A percentile compares a stretch with the other conserved stretches of the same genome.
Evolutionary conservation across 2,797 vertebrate species (phyloP).

Genomic region (Pseudotriccus pelzelni): DNA sequence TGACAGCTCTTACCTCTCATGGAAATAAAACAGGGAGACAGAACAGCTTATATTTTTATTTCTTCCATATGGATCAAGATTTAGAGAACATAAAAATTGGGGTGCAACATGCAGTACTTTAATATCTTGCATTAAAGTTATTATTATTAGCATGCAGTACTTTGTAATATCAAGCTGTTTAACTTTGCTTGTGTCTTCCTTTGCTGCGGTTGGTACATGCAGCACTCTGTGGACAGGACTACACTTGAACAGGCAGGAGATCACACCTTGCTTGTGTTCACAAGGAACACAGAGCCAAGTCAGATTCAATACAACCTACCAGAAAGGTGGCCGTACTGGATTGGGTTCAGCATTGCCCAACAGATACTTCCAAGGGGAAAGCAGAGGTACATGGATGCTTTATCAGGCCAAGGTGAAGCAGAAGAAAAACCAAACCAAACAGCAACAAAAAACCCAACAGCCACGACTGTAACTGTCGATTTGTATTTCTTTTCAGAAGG

Average conservation of each 20-base stretch:
- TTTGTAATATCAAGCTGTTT: not conserved
- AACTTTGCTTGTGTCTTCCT: not conserved
- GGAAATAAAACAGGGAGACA: not conserved
- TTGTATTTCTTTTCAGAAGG: not conserved
- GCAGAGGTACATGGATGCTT: accelerated
- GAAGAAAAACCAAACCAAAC: not conserved
- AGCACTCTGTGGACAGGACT: not conserved
- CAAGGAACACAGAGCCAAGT: not conserved
- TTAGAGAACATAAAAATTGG: not conserved
- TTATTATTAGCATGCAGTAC: too few species aligned
- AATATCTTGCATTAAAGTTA: too few species aligned
- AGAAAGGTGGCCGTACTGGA: not conserved
- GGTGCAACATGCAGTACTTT: accelerated
- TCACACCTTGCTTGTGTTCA: not conserved
- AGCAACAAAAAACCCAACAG: not conserved
- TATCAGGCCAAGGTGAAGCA: not conserved
- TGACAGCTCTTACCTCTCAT: not conserved
- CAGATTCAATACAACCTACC: not conserved
- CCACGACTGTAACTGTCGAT: not conserved
- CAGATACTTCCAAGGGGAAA: not conserved
- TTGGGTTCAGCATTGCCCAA: not conserved
- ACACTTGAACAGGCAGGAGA: not conserved
- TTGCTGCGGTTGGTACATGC: not conserved
- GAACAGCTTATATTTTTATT: not conserved
- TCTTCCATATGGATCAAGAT: not conserved